A percentile compares a stretch with the other conserved stretches of the same genome.
Conservation (phyloP, 2,797 vertebrate species). For the Adrianichthys oophorus region DNA sequence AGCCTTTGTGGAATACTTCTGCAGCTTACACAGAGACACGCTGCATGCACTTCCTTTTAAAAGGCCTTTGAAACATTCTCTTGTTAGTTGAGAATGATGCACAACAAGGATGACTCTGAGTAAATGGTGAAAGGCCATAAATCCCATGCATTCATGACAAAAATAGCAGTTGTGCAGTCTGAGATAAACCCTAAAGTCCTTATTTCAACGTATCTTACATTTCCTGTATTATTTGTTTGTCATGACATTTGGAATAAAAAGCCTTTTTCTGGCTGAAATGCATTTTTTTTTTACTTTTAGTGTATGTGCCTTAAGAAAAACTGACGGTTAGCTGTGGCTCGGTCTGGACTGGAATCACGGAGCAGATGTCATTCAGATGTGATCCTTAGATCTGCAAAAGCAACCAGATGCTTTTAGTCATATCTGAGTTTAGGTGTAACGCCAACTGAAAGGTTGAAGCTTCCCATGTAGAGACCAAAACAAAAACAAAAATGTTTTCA, state of each 20-base stretch:
- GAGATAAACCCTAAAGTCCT: conserved; percentile 52
- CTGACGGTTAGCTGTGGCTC: conserved; percentile 26
- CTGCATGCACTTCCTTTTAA: too few relatives aligned
- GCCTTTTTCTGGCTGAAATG: conserved; percentile 71
- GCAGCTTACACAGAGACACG: too few relatives aligned
- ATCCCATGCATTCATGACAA: conserved; percentile 39
- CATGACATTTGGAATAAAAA: conserved; percentile 71
- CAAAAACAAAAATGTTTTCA: too few relatives aligned
- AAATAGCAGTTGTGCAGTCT: conserved; percentile 39
- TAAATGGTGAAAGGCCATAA: conserved; percentile 39
- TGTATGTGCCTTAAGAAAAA: conserved; percentile 78
- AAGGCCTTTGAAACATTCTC: conserved; percentile 26
- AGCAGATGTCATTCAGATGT: too few relatives aligned
- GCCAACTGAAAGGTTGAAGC: too few relatives aligned
- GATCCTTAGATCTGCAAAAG: too few relatives aligned
- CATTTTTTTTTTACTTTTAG: conserved; percentile 77
- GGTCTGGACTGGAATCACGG: conserved; percentile 28
- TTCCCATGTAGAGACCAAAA: too few relatives aligned
- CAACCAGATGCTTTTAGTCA: too few relatives aligned
- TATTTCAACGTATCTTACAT: conserved; percentile 65
- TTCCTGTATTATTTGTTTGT: conserved; percentile 70
- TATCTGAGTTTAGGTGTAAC: too few relatives aligned
- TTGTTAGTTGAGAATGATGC: conserved; percentile 39
- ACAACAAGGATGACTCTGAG: conserved; percentile 43
- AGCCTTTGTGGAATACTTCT: too few relatives aligned